Evolutionary conservation across 2,888 invertebrate genomes (phyloP).

Genomic region (Toxonevra muliebris): DNA sequence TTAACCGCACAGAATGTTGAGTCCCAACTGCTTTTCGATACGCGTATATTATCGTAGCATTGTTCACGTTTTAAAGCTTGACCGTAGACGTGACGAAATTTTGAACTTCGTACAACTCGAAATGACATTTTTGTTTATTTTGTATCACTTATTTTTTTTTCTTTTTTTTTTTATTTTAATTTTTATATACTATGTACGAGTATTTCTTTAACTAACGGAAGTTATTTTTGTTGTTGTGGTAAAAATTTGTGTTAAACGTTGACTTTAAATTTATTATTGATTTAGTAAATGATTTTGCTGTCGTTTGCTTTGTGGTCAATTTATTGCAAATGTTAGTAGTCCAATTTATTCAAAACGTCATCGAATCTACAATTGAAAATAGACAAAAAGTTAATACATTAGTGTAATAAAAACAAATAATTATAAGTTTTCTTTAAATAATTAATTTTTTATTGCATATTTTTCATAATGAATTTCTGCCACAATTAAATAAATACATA

Average conservation of each 20-base stretch:
- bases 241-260: background rate
- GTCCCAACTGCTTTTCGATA: slow-evolving; percentile 98
- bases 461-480: too few relatives aligned
- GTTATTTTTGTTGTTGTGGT: slow-evolving; percentile 6
- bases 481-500: too few relatives aligned
- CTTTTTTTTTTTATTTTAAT: background rate
- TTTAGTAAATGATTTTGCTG: too few relatives aligned
- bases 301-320: too few relatives aligned
- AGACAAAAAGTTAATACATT: too few relatives aligned
- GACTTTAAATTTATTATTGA: background rate
- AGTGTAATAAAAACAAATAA: too few relatives aligned
- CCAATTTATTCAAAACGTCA: too few relatives aligned
- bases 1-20: slow-evolving; percentile 98
- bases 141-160: slow-evolving; percentile 7
- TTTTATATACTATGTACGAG: background rate
- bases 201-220: slow-evolving; percentile 4
- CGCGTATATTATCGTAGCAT: slow-evolving; percentile 96
- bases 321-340: too few relatives aligned
- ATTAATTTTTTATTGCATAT: too few relatives aligned
- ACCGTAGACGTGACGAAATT: slow-evolving; percentile 94
- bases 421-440: too few relatives aligned
- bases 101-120: slow-evolving; percentile 95
- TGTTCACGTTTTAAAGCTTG: slow-evolving; percentile 93
- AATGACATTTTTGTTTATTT: slow-evolving; percentile 80
- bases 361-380: too few relatives aligned